These are phyloP conservation scores for Egretta garzetta DNA, from an alignment of 2,113 vertebrate genomes.

Conservation along the genomic window DNA sequence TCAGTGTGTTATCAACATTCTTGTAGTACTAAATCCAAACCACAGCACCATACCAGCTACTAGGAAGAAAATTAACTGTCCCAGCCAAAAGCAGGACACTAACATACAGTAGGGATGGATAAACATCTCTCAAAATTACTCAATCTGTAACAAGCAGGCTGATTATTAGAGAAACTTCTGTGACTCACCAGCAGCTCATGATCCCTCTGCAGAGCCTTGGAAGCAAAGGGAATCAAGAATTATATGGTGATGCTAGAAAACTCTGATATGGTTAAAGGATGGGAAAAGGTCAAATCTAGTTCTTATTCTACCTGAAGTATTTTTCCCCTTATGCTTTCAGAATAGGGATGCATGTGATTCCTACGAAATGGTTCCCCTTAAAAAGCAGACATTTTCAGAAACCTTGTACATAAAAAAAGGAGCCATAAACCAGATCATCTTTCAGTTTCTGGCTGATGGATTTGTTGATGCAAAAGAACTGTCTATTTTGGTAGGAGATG, in stretches of 20 bases:
- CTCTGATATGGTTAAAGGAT: not conserved
- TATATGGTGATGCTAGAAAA: not conserved
- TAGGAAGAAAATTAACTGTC: no score
- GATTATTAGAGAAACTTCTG: not conserved
- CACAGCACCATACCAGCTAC: no score
- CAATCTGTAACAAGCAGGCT: not conserved
- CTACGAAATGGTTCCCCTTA: not conserved
- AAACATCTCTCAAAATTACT: not conserved
- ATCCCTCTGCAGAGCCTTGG: not conserved
- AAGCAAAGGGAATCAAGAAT: not conserved
- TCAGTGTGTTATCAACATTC: no score
- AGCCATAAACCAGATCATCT: not conserved
- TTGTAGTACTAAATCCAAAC: no score
- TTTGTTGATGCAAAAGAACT: not conserved
- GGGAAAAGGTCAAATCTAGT: not conserved
- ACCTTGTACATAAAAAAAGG: not conserved
- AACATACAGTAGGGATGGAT: not conserved
- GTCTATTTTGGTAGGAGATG: not conserved
- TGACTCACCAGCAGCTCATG: not conserved
- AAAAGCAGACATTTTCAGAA: not conserved
- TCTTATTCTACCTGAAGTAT: not conserved
- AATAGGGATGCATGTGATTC: not conserved
- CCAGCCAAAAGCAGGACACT: no score
- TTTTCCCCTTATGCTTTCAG: not conserved
- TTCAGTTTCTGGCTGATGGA: not conserved